Evolutionary conservation across 2,888 invertebrate species (phyloP).

Genomic region (Stenchaetothrips biformis): DNA sequence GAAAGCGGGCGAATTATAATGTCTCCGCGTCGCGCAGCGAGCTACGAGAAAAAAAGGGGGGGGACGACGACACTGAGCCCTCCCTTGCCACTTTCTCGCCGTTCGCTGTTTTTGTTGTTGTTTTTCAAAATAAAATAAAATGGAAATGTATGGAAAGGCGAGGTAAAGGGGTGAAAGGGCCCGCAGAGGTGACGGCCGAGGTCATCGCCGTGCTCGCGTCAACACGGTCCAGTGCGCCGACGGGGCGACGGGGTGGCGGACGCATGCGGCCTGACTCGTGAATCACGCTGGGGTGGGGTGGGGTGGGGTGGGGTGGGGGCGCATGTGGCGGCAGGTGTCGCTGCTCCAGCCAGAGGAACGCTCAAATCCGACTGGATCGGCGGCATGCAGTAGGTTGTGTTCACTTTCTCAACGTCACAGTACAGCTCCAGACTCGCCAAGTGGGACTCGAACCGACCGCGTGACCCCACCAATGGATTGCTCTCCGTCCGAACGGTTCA

Average conservation of each 20-base stretch:
- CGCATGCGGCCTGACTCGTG: background rate
- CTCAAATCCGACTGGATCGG: no score
- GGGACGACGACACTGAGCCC: background rate
- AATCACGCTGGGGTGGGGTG: background rate
- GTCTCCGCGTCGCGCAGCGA: background rate
- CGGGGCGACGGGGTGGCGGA: background rate
- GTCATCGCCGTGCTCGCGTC: background rate
- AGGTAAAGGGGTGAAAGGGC: background rate
- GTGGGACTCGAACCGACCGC: no score
- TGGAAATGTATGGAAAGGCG: background rate
- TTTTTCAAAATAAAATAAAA: background rate
- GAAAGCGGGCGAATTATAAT: slow-evolving; percentile 17
- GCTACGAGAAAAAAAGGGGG: background rate
- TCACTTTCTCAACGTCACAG: no score
- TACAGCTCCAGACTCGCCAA: no score
- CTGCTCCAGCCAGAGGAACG: no score
- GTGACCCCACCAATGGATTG: no score
- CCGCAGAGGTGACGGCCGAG: background rate
- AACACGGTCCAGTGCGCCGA: no score
- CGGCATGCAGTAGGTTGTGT: no score
- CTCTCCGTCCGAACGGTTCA: no score
- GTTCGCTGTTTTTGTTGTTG: background rate
- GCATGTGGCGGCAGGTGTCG: background rate
- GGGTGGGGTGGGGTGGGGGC: background rate
- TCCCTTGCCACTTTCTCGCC: background rate